Percentiles rank a stretch among this genome's conserved stretches.
phyloP scores from a whole-genome alignment of 2,797 vertebrate genomes.

The Helarctos malayanus region DNA sequence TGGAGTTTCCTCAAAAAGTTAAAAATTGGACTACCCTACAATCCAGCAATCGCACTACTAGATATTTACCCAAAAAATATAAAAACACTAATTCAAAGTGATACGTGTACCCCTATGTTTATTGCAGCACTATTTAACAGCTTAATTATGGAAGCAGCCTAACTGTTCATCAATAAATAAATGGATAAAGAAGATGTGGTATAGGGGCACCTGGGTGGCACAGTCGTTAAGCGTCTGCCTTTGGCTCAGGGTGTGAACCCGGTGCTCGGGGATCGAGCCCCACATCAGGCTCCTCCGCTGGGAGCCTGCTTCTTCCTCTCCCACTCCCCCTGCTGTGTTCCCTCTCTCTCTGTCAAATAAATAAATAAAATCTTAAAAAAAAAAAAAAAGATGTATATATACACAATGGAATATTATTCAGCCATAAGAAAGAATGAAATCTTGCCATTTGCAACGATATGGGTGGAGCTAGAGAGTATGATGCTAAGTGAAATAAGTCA shows the following conservation, averaged over 20 bases:
- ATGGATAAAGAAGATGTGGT: neutral
- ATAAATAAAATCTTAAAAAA: too few species aligned
- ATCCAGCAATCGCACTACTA: neutral
- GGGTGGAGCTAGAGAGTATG: neutral
- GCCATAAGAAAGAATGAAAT: neutral
- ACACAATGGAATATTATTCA: neutral
- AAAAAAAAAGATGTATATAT: neutral
- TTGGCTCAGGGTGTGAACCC: too few species aligned
- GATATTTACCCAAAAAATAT: neutral
- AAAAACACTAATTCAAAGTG: neutral
- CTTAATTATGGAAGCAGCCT: neutral
- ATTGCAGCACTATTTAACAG: neutral
- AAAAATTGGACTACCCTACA: neutral
- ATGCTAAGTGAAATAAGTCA: neutral
- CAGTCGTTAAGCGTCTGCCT: too few species aligned
- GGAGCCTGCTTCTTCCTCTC: too few species aligned
- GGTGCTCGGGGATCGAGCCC: too few species aligned
- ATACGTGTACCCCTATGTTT: neutral
- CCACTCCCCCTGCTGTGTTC: too few species aligned
- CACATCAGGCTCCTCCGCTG: accelerated
- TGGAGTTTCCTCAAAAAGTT: neutral
- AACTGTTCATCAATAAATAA: neutral
- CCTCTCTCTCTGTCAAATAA: too few species aligned
- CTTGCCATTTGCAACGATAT: neutral
- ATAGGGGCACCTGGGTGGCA: too few species aligned